These are phyloP conservation scores for Chelon auratus DNA, from an alignment of 2,797 vertebrate species.

Conservation along the genomic window DNA sequence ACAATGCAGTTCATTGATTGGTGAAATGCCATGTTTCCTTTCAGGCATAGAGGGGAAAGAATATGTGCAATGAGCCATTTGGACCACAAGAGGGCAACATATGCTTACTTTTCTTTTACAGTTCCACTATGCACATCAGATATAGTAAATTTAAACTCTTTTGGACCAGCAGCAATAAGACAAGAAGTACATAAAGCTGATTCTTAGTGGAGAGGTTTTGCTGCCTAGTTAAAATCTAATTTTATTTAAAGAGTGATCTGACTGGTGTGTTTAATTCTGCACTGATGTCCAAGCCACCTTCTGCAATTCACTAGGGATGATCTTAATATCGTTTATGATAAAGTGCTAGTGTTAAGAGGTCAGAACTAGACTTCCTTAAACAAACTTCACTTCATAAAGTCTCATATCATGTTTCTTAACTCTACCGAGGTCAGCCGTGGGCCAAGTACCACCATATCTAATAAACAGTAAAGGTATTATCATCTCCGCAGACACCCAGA, in stretches of 20 bases:
- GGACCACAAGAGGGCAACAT: slow-evolving; percentile 54
- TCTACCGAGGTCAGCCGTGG: too few relatives aligned
- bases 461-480: slow-evolving; percentile 3
- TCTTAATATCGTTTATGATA: too few relatives aligned
- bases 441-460: not conserved
- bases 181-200: not conserved
- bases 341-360: too few relatives aligned
- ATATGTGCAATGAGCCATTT: slow-evolving; percentile 18
- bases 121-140: not conserved
- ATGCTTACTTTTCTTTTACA: not conserved
- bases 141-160: not conserved
- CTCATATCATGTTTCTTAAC: too few relatives aligned
- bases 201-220: not conserved
- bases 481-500: not conserved
- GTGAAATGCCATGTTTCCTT: not conserved
- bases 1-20: slow-evolving; percentile 42
- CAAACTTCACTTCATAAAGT: too few relatives aligned
- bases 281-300: too few relatives aligned
- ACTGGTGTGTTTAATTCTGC: too few relatives aligned
- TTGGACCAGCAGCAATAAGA: not conserved
- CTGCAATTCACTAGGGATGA: too few relatives aligned
- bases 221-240: too few relatives aligned
- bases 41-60: not conserved
- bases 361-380: too few relatives aligned
- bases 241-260: too few relatives aligned